Percentiles rank a stretch among this genome's conserved stretches.
phyloP scores from a whole-genome alignment of 2,797 vertebrate genomes.

The Heliangelus exortis region DNA sequence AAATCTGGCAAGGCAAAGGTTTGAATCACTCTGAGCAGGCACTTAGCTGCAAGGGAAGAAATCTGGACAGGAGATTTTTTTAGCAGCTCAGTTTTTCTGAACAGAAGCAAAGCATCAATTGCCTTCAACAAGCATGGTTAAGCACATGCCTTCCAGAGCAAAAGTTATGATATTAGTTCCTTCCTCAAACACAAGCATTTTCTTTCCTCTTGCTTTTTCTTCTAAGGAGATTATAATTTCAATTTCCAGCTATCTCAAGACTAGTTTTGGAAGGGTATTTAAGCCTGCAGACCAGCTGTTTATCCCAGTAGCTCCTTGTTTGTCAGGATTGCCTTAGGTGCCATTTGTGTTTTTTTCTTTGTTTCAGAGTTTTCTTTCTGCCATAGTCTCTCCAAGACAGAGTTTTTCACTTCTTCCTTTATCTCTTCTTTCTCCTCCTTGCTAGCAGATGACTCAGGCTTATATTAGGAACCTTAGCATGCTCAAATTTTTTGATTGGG shows the following conservation, averaged over 20 bases:
- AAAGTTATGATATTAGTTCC: not conserved
- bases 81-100: not conserved
- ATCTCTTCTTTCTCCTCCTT: not conserved
- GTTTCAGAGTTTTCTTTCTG: not conserved
- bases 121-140: not conserved
- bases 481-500: not conserved
- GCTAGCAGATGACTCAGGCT: not conserved
- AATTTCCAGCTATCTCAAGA: slow-evolving; percentile 2
- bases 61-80: not conserved
- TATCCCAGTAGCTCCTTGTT: not conserved
- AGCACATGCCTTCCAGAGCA: not conserved
- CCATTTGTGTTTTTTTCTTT: not conserved
- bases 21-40: slow-evolving; percentile 4
- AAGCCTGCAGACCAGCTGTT: not conserved
- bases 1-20: not conserved
- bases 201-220: not conserved
- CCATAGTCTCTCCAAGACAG: not conserved
- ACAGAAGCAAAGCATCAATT: not conserved
- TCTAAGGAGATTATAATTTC: slow-evolving; percentile 8
- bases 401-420: not conserved
- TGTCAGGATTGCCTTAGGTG: not conserved
- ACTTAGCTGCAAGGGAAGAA: not conserved
- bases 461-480: not conserved
- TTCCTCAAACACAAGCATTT: not conserved
- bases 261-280: not conserved